Evolutionary conservation across 1,140 invertebrate genomes (phyloP), one percentile per base, ranked within the genome.

Genomic region (Brachionus asplanchnoidis): DNA sequence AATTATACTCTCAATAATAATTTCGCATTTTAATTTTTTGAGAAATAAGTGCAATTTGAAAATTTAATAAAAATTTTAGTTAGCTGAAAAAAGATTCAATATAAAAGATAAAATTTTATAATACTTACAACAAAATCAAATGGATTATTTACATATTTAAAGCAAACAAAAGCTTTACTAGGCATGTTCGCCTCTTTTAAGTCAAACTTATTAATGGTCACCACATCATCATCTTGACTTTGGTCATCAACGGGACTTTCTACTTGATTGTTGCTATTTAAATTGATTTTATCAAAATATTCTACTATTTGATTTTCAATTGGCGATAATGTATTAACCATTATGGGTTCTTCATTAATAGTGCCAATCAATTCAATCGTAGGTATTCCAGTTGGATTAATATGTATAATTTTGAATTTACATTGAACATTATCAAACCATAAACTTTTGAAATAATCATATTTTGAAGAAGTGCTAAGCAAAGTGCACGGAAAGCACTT

Each of bases 121-220:
- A 8, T 36, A 75, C 40, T 42, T 75, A 75, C 70, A 8, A 75
- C 40, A 42, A 75, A 75, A 75, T 75, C 70, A 17, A 44, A 75
- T 42, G 70, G 70, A n/a, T 40, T 75, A 44, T 75, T 75, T n/a
- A 75, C 40, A 44, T 75, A 75, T 42, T 42, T 44, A 42, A 75
- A 23, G n/a, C 46, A 42, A 8, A 75, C 40, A 8, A 23, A 20
- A 42, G 70, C 40, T 17, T 23, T 20, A 12, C 12, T 44, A 7
- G 32, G 32, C 17, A 75, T 8, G 8, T 75, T 17, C 0, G 17
- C 20, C 32, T 36, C 32, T 36, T 2, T 36, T 1, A 36, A 36
- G 32, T 36, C 32, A 36, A 36, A 36, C 32, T 36, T 36, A 36
- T 36, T 36, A 36, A 36, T 36, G 32, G 32, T 36, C 7, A 36